Conservation (phyloP, 2,113 vertebrate genomes). For the Chauna torquata region DNA sequence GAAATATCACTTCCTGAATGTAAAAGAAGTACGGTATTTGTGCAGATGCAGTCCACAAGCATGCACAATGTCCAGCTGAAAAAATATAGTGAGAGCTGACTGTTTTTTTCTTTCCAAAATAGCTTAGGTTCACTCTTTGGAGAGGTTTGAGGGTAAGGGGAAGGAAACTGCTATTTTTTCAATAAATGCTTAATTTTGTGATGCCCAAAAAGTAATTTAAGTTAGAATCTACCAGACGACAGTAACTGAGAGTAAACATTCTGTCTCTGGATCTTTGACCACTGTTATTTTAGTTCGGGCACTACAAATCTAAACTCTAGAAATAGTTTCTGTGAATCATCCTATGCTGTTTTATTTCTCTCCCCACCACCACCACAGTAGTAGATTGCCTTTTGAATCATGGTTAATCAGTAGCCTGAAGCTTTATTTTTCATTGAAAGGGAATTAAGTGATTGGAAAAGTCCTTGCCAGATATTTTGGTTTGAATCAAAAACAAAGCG, state of each 20-base stretch:
- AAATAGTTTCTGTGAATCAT: conserved; percentile 15
- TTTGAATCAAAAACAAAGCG: not conserved
- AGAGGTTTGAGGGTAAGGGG: not conserved
- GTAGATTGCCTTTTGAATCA: not conserved
- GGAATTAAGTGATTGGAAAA: not conserved
- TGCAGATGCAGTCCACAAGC: conserved; percentile 27
- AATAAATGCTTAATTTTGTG: conserved; percentile 34
- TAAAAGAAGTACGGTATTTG: conserved; percentile 17
- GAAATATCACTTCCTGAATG: conserved; percentile 60
- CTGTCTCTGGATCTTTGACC: conserved; percentile 11
- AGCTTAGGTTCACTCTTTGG: not conserved
- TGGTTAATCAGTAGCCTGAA: not conserved
- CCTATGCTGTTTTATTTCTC: not conserved
- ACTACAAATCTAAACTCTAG: not conserved
- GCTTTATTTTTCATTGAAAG: not conserved
- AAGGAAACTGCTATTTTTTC: not conserved
- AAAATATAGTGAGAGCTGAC: conserved; percentile 24
- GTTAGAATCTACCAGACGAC: conserved; percentile 3
- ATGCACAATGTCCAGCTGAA: conserved; percentile 46
- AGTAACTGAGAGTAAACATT: conserved; percentile 36
- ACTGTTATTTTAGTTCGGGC: conserved; percentile 17
- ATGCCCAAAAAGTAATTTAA: not conserved
- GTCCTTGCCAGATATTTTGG: not conserved
- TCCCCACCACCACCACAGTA: not conserved
- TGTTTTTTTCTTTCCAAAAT: not conserved